A percentile compares a stretch with the other conserved stretches of the same genome.
Evolutionary conservation across 2,113 vertebrate genomes (phyloP).

Genomic region (Collichthys lucidus): DNA sequence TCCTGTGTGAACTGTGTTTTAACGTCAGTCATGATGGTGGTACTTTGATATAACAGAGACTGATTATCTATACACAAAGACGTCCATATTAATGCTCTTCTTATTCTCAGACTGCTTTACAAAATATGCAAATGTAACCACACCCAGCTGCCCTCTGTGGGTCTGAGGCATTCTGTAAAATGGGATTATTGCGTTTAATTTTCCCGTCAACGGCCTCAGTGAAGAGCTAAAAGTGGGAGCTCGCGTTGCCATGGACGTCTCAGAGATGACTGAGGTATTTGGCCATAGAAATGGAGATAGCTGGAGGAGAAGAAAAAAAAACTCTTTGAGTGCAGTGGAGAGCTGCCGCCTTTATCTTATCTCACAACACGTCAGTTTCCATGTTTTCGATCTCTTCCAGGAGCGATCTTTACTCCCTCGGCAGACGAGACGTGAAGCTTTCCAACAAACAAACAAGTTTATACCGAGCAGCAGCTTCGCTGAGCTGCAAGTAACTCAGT

Average conservation of each 20-base stretch:
- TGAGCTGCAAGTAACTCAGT: neutral
- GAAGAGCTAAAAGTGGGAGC: slow-evolving; percentile 15
- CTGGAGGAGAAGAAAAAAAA: slow-evolving; percentile 17
- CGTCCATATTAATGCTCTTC: neutral
- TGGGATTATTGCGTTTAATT: slow-evolving; percentile 58
- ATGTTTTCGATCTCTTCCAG: slow-evolving; percentile 33
- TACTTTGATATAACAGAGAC: no score
- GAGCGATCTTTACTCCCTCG: slow-evolving; percentile 39
- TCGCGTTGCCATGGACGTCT: slow-evolving; percentile 69
- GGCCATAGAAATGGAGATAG: slow-evolving; percentile 14
- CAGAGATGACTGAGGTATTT: slow-evolving; percentile 43
- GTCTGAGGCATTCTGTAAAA: slow-evolving; percentile 35
- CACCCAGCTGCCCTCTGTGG: slow-evolving; percentile 29
- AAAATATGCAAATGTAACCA: slow-evolving; percentile 65
- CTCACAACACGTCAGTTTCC: slow-evolving; percentile 52
- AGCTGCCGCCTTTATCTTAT: slow-evolving; percentile 57
- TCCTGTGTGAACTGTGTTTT: no score
- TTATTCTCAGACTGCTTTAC: slow-evolving; percentile 16
- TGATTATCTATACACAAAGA: slow-evolving; percentile 29
- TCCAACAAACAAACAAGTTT: slow-evolving; percentile 28
- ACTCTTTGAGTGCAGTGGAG: slow-evolving; percentile 18
- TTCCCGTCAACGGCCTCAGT: slow-evolving; percentile 37
- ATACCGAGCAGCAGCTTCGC: neutral
- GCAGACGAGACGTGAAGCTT: slow-evolving; percentile 32
- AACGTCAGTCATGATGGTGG: no score